Evolutionary conservation across 2,888 invertebrate species (phyloP), one percentile per base, ranked within the genome.

Genomic region (Parnassius glacialis): DNA sequence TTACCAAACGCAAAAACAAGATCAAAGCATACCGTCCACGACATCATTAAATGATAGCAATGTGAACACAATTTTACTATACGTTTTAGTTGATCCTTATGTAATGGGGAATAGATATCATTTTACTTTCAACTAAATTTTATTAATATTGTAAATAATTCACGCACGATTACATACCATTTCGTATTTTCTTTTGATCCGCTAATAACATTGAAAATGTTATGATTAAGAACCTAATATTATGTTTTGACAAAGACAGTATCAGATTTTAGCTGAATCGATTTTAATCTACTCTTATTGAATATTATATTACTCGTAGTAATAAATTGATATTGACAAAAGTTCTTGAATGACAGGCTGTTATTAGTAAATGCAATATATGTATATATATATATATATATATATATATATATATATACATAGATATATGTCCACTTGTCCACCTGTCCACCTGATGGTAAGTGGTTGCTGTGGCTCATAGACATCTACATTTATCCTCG

Each of bases 1-100:
- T 65, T 13, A 72, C 80, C 77, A 75, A 13, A 71, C 73, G 62
- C 73, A 70, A 66, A 72, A 80, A 78, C 77, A 74, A 81, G 76
- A 84, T 85, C 84, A 85, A 85, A 85, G 84, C 81, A 75, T 79
- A 74, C 80, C 76, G 78, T 81, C 78, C 76, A 78, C 80, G 85
- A 83, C 84, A 81, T 85, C 84, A 84, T 85, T 85, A 85, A 83
- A 84, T 80, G 81, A 83, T 79, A 80, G 73, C 79, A 75, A 76
- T 73, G 68, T 74, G 71, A 76, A 71, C 73, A 77, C 76, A 70
- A 67, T 69, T 72, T 73, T 64, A 57, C 64, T 53, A 66, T 69
- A 51, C 75, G 50, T 45, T 55, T 52, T 45, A 50, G 25, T 11
- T 13, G 52, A 62, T 57, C 71, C 63, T 66, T 72, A 71, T 62